These are phyloP conservation scores for Syrrhaptes paradoxus DNA, from an alignment of 2,113 vertebrate genomes.

Conservation along the genomic window DNA sequence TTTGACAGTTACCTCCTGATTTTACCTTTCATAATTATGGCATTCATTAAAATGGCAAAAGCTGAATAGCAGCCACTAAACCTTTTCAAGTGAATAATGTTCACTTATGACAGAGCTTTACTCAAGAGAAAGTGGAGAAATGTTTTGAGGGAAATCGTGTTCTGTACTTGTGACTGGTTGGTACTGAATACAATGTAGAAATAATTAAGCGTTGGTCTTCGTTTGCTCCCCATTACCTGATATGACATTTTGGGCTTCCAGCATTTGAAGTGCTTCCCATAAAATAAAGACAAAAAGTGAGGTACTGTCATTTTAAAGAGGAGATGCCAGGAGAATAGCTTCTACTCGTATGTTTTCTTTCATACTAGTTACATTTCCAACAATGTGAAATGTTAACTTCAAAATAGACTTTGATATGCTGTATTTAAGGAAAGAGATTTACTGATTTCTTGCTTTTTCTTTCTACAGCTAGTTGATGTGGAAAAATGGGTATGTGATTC, in stretches of 20 bases:
- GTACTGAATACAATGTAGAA: neutral
- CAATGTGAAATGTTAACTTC: conserved; percentile 21
- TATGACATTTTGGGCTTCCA: neutral
- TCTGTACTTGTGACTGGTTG: neutral
- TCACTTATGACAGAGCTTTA: neutral
- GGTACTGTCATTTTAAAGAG: neutral
- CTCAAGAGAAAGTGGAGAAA: neutral
- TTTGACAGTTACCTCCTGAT: neutral
- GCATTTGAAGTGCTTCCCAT: neutral
- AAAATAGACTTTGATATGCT: conserved; percentile 20
- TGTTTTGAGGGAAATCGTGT: neutral
- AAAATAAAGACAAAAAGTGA: neutral
- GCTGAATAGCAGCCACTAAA: neutral
- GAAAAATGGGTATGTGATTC: conserved; percentile 87
- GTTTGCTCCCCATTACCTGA: neutral
- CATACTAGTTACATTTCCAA: neutral
- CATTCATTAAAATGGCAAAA: neutral
- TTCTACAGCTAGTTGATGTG: conserved; percentile 87
- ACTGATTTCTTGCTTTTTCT: conserved; percentile 79
- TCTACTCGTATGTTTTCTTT: neutral
- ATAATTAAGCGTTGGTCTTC: neutral
- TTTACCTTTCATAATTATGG: neutral
- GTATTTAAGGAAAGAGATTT: conserved; percentile 38
- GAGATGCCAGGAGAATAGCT: neutral
- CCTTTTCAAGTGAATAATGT: neutral